Conservation (phyloP, 2,797 vertebrate genomes). For the Manis pentadactyla region DNA sequence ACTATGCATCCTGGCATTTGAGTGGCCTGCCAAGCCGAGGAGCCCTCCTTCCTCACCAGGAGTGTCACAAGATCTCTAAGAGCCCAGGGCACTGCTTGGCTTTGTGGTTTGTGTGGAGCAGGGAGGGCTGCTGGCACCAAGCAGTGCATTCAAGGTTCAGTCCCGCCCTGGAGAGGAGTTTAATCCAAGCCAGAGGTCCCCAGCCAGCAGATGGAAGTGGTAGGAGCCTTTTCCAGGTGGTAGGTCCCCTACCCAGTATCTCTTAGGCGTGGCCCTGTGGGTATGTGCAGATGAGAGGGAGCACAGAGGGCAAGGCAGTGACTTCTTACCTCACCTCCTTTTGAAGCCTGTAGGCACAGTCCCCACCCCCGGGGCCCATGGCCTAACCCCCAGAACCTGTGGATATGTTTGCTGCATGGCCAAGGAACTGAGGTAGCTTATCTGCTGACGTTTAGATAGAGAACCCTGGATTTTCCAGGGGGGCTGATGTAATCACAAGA, state of each 20-base stretch:
- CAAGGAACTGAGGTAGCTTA: no score
- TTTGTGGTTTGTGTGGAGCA: background rate
- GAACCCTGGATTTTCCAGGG: background rate
- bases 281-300: background rate
- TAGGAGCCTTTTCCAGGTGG: background rate
- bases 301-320: background rate
- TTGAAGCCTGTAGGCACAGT: background rate
- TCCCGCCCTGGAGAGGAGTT: background rate
- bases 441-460: background rate
- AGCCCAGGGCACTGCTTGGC: background rate
- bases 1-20: slow-evolving; percentile 46
- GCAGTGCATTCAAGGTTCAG: background rate
- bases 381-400: background rate
- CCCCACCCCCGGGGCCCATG: background rate
- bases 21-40: slow-evolving; percentile 9
- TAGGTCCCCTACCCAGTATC: background rate
- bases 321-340: background rate
- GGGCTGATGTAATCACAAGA: background rate
- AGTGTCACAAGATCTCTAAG: background rate
- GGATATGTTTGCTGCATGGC: rapidly evolving
- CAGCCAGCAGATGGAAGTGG: background rate
- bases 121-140: background rate
- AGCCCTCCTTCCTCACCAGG: background rate
- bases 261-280: background rate
- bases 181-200: background rate